Evolutionary conservation across 2,113 vertebrate genomes (phyloP), one percentile per base, ranked within the genome.

Genomic region (Calcarius ornatus): DNA sequence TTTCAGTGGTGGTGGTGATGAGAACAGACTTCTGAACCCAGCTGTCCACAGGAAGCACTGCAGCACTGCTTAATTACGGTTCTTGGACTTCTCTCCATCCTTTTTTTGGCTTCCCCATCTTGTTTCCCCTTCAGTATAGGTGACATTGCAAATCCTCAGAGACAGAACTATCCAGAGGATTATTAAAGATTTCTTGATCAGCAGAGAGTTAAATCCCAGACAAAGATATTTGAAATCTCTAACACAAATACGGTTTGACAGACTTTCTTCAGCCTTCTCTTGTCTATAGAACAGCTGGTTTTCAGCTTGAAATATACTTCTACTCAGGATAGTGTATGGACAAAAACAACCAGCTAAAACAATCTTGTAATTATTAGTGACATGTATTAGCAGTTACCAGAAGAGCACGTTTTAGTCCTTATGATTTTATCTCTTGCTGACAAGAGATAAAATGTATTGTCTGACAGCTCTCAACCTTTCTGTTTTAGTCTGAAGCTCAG

Each of bases 401-500:
- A n/a, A 42, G 71, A 57, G 28, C 23, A 21, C 1, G 0, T 47
- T 82, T 64, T 37, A 43, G 23, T 68, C n/a, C 37, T 83, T 4
- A 12, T 2, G 15, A 12, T 43, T 70, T 64, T 61, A 11, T 65
- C 42, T 71, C n/a, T 61, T 56, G 33, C 47, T 48, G 47, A 48
- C 47, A 15, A 48, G 48, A 48, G 24, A 48, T 48, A 5, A 25
- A 25, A 50, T 50, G 24, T 30, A 13, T 70, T 38, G 25, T 63
- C n/a, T 94, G 76, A 83, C 68, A 43, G 12, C 9, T 82, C 28
- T 48, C 22, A 3, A 0, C 5, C 1, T 79, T 92, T 86, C 76
- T 5, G 91, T 94, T 65, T 10, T 43, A 99, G 99, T 64, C 94
- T 35, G 98, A 98, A 70, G 7, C 66, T 14, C 94, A 95, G 75